These are phyloP conservation scores for Ethmia dodecea DNA, from an alignment of 2,888 invertebrate species.

Conservation along the genomic window DNA sequence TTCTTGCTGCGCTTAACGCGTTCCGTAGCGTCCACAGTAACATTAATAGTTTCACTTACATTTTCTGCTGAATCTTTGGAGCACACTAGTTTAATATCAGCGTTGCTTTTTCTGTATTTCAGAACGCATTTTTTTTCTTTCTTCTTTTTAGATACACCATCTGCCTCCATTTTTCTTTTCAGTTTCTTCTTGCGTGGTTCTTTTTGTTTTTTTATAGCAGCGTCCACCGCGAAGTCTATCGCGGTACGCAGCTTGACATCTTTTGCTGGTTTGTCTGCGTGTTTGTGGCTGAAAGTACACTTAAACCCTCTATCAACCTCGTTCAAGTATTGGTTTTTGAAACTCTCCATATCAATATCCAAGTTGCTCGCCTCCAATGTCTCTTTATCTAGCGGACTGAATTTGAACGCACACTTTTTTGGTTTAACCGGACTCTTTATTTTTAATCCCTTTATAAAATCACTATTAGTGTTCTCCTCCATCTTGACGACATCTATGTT, in stretches of 20 bases:
- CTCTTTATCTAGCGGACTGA: constrained; percentile 38
- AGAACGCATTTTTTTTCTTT: not conserved
- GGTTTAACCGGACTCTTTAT: constrained; percentile 20
- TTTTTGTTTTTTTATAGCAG: constrained; percentile 12
- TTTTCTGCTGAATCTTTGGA: constrained; percentile 10
- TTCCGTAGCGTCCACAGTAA: not conserved
- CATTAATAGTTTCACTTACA: constrained; percentile 17
- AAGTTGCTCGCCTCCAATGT: constrained; percentile 26
- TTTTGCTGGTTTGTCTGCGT: not conserved
- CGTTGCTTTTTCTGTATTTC: constrained; percentile 11
- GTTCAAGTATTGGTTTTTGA: constrained; percentile 49
- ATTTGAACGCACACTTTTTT: constrained; percentile 37
- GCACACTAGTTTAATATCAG: not conserved
- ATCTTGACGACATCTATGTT: constrained; percentile 42
- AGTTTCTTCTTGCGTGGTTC: not conserved
- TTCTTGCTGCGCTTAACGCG: constrained; percentile 10
- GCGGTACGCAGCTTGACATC: constrained; percentile 14
- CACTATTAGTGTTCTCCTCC: constrained; percentile 12
- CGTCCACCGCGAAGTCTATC: constrained; percentile 26
- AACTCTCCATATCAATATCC: constrained; percentile 49
- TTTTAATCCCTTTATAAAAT: constrained; percentile 14
- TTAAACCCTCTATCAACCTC: constrained; percentile 36
- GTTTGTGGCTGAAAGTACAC: constrained; percentile 16
- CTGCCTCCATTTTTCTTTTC: not conserved
- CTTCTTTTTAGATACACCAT: not conserved